phyloP scores from a whole-genome alignment of 2,797 vertebrate genomes.

The Mus minutoides region DNA sequence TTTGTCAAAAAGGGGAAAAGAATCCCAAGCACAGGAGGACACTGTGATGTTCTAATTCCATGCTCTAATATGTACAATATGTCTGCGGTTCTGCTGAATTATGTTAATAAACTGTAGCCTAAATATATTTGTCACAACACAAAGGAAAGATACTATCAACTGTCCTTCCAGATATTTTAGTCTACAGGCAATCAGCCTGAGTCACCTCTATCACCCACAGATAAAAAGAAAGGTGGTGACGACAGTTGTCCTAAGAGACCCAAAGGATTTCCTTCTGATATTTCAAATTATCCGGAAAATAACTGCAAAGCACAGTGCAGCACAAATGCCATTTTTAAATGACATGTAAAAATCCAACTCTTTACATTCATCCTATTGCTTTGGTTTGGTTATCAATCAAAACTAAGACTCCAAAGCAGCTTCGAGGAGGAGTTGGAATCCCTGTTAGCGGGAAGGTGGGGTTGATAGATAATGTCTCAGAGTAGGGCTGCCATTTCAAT shows the following conservation, averaged over 20 bases:
- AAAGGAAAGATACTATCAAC: slow-evolving; percentile 91
- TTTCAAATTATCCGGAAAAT: slow-evolving; percentile 86
- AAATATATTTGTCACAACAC: slow-evolving; percentile 95
- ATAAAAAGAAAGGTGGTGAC: slow-evolving; percentile 85
- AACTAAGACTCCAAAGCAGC: slow-evolving; percentile 71
- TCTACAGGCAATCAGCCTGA: slow-evolving; percentile 91
- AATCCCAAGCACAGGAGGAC: slow-evolving; percentile 81
- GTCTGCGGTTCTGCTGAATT: slow-evolving; percentile 91
- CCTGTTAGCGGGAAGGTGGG: neutral
- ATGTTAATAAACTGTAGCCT: slow-evolving; percentile 89
- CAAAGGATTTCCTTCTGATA: slow-evolving; percentile 80
- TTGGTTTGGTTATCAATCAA: slow-evolving; percentile 79
- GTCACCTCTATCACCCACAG: slow-evolving; percentile 89
- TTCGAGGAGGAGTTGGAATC: slow-evolving; percentile 35
- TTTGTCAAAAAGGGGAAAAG: slow-evolving; percentile 84
- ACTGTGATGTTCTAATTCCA: slow-evolving; percentile 90
- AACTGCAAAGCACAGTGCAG: slow-evolving; percentile 82
- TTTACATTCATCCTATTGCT: slow-evolving; percentile 73
- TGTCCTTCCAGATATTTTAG: slow-evolving; percentile 90
- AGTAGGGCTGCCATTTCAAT: slow-evolving; percentile 45
- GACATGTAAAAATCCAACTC: slow-evolving; percentile 76
- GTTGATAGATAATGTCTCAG: slow-evolving; percentile 47
- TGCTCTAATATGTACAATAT: slow-evolving; percentile 90
- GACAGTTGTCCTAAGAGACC: slow-evolving; percentile 82
- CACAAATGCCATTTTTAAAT: slow-evolving; percentile 83